Evolutionary conservation across 2,113 vertebrate genomes (phyloP).

Genomic region (Ciconia boyciana): DNA sequence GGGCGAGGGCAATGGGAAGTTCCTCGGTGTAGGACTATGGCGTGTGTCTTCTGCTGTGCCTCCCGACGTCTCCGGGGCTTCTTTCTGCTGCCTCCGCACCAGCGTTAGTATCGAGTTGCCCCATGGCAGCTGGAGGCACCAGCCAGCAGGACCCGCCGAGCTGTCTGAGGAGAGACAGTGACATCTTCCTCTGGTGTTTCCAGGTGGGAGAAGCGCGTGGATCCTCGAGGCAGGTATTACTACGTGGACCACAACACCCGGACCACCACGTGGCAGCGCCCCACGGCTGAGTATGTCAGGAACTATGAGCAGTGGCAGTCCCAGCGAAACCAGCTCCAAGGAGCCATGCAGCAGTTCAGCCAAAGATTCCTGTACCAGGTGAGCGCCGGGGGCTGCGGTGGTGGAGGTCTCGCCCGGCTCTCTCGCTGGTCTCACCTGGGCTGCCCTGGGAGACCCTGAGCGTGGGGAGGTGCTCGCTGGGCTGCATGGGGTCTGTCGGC

Average conservation of each 20-base stretch:
- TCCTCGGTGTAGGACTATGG: neutral
- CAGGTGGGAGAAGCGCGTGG: conserved; percentile 97
- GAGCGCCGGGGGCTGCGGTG: neutral
- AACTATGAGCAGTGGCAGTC: conserved; percentile 98
- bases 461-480: fast-evolving
- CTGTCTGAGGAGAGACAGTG: neutral
- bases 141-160: neutral
- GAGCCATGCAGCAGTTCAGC: conserved; percentile 98
- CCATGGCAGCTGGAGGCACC: neutral
- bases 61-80: neutral
- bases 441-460: fast-evolving
- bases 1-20: neutral
- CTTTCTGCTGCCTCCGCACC: neutral
- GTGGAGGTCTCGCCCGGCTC: neutral
- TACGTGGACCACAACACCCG: conserved; percentile 98
- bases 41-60: neutral
- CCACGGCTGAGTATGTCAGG: conserved; percentile 90
- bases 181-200: neutral
- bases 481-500: neutral
- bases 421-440: neutral
- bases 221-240: conserved; percentile 91
- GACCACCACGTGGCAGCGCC: conserved; percentile 98
- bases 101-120: neutral
- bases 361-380: conserved; percentile 99
- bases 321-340: conserved; percentile 93